Conservation (phyloP, 2,888 invertebrate species). For the Synergus laeviventris region DNA sequence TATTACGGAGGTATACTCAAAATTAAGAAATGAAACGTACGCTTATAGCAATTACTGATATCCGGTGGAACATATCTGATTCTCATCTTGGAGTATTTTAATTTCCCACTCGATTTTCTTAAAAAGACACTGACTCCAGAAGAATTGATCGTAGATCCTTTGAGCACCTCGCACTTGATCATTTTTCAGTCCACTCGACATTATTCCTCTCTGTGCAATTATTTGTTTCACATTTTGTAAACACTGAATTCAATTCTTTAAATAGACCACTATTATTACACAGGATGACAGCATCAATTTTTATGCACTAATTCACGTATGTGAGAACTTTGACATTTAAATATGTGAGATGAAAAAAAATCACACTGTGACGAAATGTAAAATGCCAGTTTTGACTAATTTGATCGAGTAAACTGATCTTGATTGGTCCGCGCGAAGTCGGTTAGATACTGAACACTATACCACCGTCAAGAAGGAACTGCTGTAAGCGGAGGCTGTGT, state of each 20-base stretch:
- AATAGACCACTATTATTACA: not conserved
- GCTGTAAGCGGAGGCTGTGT: constrained; percentile 64
- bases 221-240: constrained; percentile 14
- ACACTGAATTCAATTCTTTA: not conserved
- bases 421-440: constrained; percentile 51
- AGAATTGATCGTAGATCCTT: constrained; percentile 32
- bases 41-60: constrained; percentile 62
- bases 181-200: constrained; percentile 30
- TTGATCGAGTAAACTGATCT: not conserved
- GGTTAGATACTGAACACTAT: constrained; percentile 64
- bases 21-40: constrained; percentile 57
- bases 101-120: constrained; percentile 35
- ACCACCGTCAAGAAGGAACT: constrained; percentile 64
- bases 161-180: constrained; percentile 30
- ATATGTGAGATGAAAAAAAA: not conserved
- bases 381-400: not conserved
- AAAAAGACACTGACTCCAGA: constrained; percentile 33
- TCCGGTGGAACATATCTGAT: constrained; percentile 69
- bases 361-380: not conserved
- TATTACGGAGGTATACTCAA: not conserved
- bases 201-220: constrained; percentile 6
- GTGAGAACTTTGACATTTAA: not conserved
- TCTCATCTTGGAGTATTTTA: constrained; percentile 62
- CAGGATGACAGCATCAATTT: not conserved
- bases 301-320: not conserved